phyloP scores from a whole-genome alignment of 2,888 invertebrate genomes.

The Melipona bicolor region DNA sequence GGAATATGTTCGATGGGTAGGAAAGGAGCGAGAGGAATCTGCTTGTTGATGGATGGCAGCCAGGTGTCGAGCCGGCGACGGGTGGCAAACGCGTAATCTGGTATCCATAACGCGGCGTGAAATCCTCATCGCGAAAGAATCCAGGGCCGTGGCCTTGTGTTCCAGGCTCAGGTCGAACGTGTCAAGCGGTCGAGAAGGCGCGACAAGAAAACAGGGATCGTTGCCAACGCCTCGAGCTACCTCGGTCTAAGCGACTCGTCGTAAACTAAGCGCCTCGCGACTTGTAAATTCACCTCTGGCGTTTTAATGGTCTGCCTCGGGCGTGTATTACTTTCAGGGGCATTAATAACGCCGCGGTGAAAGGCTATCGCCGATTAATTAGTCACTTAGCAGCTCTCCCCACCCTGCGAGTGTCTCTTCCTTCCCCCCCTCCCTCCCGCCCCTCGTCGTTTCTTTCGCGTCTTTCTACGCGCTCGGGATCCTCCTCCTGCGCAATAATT shows the following conservation, averaged over 20 bases:
- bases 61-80: not conserved
- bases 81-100: constrained; percentile 3
- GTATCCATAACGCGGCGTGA: constrained; percentile 21
- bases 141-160: constrained; percentile 68
- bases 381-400: constrained; percentile 72
- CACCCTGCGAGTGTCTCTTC: constrained; percentile 25
- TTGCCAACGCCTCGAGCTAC: constrained; percentile 71
- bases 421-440: no score
- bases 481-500: not conserved
- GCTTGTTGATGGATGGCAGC: not conserved
- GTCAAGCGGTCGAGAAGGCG: constrained; percentile 61
- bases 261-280: constrained; percentile 80
- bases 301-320: constrained; percentile 81
- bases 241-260: constrained; percentile 75
- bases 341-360: constrained; percentile 82
- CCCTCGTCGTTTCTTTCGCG: not conserved
- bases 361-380: constrained; percentile 81
- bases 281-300: constrained; percentile 81
- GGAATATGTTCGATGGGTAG: no score
- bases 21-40: not conserved
- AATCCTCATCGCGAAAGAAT: constrained; percentile 40
- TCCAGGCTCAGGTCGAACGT: constrained; percentile 68
- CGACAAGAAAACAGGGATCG: constrained; percentile 72
- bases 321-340: constrained; percentile 82
- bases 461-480: not conserved